These are phyloP conservation scores for Tanytarsus gracilentus DNA, from an alignment of 2,888 invertebrate genomes.

Conservation along the genomic window DNA sequence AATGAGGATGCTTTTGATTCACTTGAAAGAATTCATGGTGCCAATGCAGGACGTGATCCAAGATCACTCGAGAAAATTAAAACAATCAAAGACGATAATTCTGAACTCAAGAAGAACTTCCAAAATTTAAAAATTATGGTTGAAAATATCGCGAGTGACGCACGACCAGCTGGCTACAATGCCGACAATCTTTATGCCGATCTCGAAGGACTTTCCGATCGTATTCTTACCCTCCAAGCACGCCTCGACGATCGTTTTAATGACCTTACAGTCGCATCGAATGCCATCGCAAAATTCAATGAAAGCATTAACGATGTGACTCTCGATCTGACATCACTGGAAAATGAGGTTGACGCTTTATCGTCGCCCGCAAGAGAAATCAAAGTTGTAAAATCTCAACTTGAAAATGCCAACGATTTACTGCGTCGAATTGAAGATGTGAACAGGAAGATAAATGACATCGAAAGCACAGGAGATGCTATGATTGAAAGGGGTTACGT, in stretches of 20 bases:
- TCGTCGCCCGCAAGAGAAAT: slow-evolving; percentile 82
- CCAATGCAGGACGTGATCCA: slow-evolving; percentile 70
- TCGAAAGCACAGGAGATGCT: slow-evolving; percentile 63
- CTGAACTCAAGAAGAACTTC: slow-evolving; percentile 64
- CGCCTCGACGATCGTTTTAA: slow-evolving; percentile 70
- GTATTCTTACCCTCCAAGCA: slow-evolving; percentile 65
- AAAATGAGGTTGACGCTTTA: slow-evolving; percentile 75
- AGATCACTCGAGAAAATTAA: slow-evolving; percentile 79
- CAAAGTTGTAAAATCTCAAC: slow-evolving; percentile 70
- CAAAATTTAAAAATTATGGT: slow-evolving; percentile 49
- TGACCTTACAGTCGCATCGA: slow-evolving; percentile 74
- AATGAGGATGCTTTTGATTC: slow-evolving; percentile 75
- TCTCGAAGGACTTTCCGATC: slow-evolving; percentile 64
- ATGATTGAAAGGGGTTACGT: slow-evolving; percentile 79
- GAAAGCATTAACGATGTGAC: slow-evolving; percentile 73
- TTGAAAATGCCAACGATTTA: slow-evolving; percentile 67
- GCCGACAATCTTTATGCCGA: slow-evolving; percentile 69
- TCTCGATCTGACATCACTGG: slow-evolving; percentile 67
- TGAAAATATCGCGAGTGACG: slow-evolving; percentile 66
- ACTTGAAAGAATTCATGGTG: slow-evolving; percentile 58
- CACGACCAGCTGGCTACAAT: slow-evolving; percentile 65
- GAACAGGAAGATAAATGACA: slow-evolving; percentile 56
- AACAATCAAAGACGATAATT: slow-evolving; percentile 70
- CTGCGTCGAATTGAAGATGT: slow-evolving; percentile 58
- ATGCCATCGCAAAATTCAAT: slow-evolving; percentile 78